Conservation (phyloP, 2,888 invertebrate genomes). For the Agonum fuliginosum region DNA sequence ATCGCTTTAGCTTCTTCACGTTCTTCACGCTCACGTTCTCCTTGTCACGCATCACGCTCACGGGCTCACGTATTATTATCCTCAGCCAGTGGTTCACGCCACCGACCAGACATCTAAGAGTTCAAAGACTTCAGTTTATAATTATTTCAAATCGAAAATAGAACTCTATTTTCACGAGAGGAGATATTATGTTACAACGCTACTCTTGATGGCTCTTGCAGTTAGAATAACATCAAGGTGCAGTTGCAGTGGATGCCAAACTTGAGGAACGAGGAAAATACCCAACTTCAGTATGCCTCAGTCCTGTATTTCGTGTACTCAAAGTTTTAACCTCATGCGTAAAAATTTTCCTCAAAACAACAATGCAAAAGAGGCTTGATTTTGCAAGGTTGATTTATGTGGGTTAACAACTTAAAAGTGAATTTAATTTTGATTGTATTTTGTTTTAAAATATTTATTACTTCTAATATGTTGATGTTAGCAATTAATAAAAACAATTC, state of each 20-base stretch:
- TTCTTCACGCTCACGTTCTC: slow-evolving; percentile 20
- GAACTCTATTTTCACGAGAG: slow-evolving; percentile 51
- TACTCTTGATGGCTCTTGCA: slow-evolving; percentile 13
- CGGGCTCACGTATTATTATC: slow-evolving; percentile 31
- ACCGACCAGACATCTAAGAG: slow-evolving; percentile 9
- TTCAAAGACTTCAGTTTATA: slow-evolving; percentile 56
- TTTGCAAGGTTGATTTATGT: too few species aligned
- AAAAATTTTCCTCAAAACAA: too few species aligned
- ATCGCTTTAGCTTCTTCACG: neutral
- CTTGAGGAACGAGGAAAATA: neutral
- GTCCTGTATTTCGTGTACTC: too few species aligned
- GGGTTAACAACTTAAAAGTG: too few species aligned
- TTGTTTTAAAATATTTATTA: too few species aligned
- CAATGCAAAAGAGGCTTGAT: too few species aligned
- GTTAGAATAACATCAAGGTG: neutral
- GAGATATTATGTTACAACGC: slow-evolving; percentile 7
- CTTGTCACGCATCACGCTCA: neutral
- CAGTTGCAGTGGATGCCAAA: neutral
- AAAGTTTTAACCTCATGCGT: too few species aligned
- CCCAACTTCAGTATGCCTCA: too few species aligned
- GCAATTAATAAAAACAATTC: too few species aligned
- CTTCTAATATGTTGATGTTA: too few species aligned
- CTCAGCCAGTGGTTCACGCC: slow-evolving; percentile 11
- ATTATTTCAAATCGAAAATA: slow-evolving; percentile 57
- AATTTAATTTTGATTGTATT: too few species aligned